Base-by-base conservation (phyloP, 2,888 invertebrate species). In the Teleogryllus oceanicus region DNA sequence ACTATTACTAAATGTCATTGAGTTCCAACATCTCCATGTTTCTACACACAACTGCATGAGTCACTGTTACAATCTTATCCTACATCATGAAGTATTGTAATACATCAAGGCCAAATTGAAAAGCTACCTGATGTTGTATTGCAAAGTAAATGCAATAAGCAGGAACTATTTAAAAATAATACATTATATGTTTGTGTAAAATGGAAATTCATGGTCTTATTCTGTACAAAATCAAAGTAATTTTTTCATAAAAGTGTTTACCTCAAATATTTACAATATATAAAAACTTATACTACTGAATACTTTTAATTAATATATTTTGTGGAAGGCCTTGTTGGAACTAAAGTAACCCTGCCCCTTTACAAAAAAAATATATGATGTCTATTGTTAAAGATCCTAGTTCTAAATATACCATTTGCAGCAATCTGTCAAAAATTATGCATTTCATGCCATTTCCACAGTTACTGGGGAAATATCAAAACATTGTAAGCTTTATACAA, bases 321-420 rank as follows among this genome's bases (percentile, higher is more conserved):
- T 74, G 78, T 80, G 80, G 80, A 80, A 80, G 80, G 80, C 80
- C 77, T 80, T 75, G 75, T 80, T 78, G 77, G 75, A 80, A 80
- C 75, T 78, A 80, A 80, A 77, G 37, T 77, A 77, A 77, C 77
- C 77, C 77, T 77, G 62, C 62, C 62, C 62, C 62, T 62, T 62
- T 62, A 62, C 62, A 62, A 62, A 62, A 62, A 62, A 62, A 62
- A 62, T 62, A 62, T 62, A 62, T 62, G 62, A 62, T n/a, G 62
- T 62, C 62, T 62, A 62, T 62, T 62, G 62, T 62, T 62, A 62
- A 62, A 62, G 62, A 62, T 62, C 62, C 62, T 62, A 62, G 37
- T 77, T 77, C 77, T 77, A 77, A 77, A 50, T 77, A 62, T 62
- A 77, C 50, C 50, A 50, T 77, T 77, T 77, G 77, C 49, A 77